Percentiles rank a stretch among this genome's conserved stretches.
These are phyloP conservation scores for Malurus cyaneus DNA, from an alignment of 2,113 vertebrate species.

Conservation along the genomic window DNA sequence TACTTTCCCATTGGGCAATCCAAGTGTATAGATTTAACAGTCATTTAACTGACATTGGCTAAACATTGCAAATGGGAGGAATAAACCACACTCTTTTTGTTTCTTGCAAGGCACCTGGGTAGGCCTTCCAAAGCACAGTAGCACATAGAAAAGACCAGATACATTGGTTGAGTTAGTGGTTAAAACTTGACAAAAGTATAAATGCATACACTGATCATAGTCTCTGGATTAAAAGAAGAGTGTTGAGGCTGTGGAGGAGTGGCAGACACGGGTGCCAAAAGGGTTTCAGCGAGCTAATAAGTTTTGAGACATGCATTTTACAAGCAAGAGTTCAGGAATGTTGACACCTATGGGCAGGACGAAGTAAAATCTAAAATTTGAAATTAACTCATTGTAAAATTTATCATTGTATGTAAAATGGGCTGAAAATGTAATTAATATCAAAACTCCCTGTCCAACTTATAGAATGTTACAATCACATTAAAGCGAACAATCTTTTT, in stretches of 20 bases:
- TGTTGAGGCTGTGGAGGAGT: background rate
- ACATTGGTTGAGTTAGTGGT: background rate
- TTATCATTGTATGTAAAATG: background rate
- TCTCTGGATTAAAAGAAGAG: background rate
- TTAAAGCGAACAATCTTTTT: background rate
- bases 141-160: background rate
- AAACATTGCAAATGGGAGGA: background rate
- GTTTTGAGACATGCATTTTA: background rate
- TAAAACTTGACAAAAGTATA: background rate
- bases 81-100: background rate
- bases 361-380: background rate
- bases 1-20: background rate
- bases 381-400: background rate
- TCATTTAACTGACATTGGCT: background rate
- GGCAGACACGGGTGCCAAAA: background rate
- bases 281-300: background rate
- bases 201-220: background rate
- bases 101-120: background rate
- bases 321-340: background rate
- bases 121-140: background rate
- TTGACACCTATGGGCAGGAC: background rate
- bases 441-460: background rate
- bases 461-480: background rate
- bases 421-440: background rate
- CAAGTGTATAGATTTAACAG: background rate